Percentiles rank a stretch among this genome's conserved stretches.
Evolutionary conservation across 2,113 vertebrate species (phyloP).

Genomic region (Anarrhichthys ocellatus): DNA sequence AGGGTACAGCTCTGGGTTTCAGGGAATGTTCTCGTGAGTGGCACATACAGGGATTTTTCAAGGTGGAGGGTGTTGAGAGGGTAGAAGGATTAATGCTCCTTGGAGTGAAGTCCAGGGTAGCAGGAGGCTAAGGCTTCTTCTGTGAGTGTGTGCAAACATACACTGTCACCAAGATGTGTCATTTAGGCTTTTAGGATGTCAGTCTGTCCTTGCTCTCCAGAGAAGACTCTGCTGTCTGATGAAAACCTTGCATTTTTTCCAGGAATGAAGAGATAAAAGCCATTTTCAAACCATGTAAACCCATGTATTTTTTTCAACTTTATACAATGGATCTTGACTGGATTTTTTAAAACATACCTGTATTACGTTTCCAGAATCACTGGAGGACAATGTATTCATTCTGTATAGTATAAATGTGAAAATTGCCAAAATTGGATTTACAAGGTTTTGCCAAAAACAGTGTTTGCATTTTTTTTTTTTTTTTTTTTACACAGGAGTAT

Average conservation of each 20-base stretch:
- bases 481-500: constrained; percentile 66
- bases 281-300: constrained; percentile 44
- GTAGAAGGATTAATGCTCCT: constrained; percentile 62
- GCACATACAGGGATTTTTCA: constrained; percentile 63
- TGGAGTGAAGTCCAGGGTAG: constrained; percentile 69
- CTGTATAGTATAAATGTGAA: constrained; percentile 71
- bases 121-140: constrained; percentile 80
- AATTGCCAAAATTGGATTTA: constrained; percentile 68
- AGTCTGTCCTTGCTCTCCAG: constrained; percentile 40
- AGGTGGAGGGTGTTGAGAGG: constrained; percentile 51
- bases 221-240: constrained; percentile 41
- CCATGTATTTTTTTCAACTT: constrained; percentile 34
- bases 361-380: constrained; percentile 43
- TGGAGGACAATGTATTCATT: constrained; percentile 43
- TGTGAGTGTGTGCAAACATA: constrained; percentile 83
- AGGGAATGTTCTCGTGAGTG: constrained; percentile 69
- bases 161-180: constrained; percentile 69
- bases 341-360: constrained; percentile 55
- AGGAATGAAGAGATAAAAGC: constrained; percentile 28
- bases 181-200: constrained; percentile 63
- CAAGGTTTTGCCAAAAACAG: constrained; percentile 64
- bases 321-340: constrained; percentile 56
- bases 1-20: constrained; percentile 58
- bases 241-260: constrained; percentile 50
- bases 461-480: constrained; percentile 45